phyloP scores from a whole-genome alignment of 2,888 invertebrate genomes.

The Endotricha flammealis region DNA sequence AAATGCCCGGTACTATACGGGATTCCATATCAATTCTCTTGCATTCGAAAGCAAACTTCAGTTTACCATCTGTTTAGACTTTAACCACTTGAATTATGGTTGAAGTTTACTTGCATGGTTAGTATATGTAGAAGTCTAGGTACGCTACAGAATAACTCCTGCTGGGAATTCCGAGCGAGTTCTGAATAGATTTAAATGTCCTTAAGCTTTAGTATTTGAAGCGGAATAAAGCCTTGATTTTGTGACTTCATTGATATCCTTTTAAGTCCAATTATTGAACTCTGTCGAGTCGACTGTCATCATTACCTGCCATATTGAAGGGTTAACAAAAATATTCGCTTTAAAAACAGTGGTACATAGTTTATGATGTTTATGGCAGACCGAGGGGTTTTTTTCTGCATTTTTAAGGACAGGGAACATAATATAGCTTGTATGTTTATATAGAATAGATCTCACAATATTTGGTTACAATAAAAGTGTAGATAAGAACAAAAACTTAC shows the following conservation, averaged over 20 bases:
- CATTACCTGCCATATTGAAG: too few species aligned
- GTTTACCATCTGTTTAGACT: neutral
- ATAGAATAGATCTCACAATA: too few species aligned
- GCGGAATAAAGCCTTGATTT: slow-evolving; percentile 19
- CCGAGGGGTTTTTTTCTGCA: too few species aligned
- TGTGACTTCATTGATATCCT: slow-evolving; percentile 8
- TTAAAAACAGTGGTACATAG: too few species aligned
- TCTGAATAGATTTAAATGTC: slow-evolving; percentile 18
- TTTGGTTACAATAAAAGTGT: too few species aligned
- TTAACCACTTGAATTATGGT: neutral
- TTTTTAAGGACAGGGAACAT: too few species aligned
- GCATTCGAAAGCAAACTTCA: neutral
- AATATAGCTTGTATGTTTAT: too few species aligned
- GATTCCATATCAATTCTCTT: slow-evolving; percentile 41
- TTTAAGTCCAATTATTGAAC: too few species aligned
- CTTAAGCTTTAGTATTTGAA: slow-evolving; percentile 17
- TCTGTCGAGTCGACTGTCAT: too few species aligned
- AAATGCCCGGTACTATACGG: slow-evolving; percentile 35
- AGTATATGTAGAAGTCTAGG: slow-evolving; percentile 1
- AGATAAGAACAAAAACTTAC: too few species aligned
- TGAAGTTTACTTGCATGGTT: neutral
- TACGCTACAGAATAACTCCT: slow-evolving; percentile 1
- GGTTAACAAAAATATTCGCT: too few species aligned
- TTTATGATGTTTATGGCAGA: too few species aligned
- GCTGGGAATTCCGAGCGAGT: slow-evolving; percentile 17